Base-by-base conservation (phyloP, 2,113 vertebrate species). In the Pseudonaja textilis region DNA sequence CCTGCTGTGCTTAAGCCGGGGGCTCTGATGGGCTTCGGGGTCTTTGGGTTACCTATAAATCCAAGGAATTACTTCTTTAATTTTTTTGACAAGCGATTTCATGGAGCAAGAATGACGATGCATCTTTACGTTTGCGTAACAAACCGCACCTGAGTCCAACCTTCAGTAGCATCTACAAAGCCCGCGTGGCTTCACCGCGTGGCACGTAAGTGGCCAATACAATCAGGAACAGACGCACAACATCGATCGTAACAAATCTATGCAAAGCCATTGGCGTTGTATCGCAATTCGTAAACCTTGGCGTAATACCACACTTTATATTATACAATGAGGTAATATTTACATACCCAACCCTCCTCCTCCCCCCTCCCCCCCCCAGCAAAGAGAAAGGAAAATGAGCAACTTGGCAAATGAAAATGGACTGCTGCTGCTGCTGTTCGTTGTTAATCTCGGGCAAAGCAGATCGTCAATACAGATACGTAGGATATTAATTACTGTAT, bases 201-300 rank as follows among this genome's bases (percentile, higher is more conserved):
- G 94, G 95, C 91, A 93, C 92, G 96, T 97, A 97, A 98, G 97
- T 94, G 96, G 97, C 97, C 97, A 98, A 94, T 98, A 98, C 96
- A 98, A 97, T 98, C 97, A 97, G 97, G 97, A 98, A 97, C 97
- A 97, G 96, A 97, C 90, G 93, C 96, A 97, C 96, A 98, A 97
- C 93, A 96, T 97, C 94, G 97, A 94, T 97, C 97, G 96, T 91
- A 97, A 96, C 95, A 98, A 97, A 97, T 93, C 90, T 96, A 98
- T 93, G 97, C 93, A 94, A 94, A 98, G 97, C 98, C 96, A 97
- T 98, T 99, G 98, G 95, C 98, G 96, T 97, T 98, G 98, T 97
- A 98, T 97, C 98, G 98, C 97, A 98, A 98, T 97, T 98, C 99
- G 99, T 99, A 99, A 99, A 99, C 99, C 98, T 98, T 98, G 97